Conservation (phyloP, 2,888 invertebrate genomes). For the Caenorhabditis angaria region DNA sequence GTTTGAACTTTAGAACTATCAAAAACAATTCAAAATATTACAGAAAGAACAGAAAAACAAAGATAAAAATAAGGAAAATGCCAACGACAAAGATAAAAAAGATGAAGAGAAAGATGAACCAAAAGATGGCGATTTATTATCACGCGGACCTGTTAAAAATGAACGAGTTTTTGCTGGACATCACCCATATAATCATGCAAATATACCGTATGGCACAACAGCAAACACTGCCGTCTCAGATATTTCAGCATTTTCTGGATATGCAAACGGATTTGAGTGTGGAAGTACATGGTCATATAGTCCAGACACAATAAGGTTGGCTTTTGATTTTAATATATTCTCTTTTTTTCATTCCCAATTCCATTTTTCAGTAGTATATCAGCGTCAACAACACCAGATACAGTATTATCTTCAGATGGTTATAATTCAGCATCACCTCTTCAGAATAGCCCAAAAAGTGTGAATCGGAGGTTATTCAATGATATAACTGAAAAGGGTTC, state of each 20-base stretch:
- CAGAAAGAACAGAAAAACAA: slow-evolving; percentile 24
- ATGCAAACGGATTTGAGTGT: slow-evolving; percentile 63
- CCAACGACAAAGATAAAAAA: slow-evolving; percentile 25
- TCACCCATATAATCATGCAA: slow-evolving; percentile 49
- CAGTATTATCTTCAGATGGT: slow-evolving; percentile 61
- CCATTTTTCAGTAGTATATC: slow-evolving; percentile 35
- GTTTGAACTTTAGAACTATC: slow-evolving; percentile 2
- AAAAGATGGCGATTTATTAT: slow-evolving; percentile 59
- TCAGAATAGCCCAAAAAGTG: slow-evolving; percentile 37
- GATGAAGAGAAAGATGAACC: slow-evolving; percentile 32
- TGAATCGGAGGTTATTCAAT: background rate
- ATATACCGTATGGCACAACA: slow-evolving; percentile 47
- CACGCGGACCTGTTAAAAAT: slow-evolving; percentile 67
- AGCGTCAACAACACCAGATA: slow-evolving; percentile 65
- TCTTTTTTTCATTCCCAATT: too few species aligned
- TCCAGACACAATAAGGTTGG: slow-evolving; percentile 49
- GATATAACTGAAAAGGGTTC: background rate
- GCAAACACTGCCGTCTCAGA: slow-evolving; percentile 52
- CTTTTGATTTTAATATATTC: background rate
- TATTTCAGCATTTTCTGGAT: slow-evolving; percentile 50
- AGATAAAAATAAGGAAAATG: slow-evolving; percentile 33
- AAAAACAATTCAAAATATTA: too few species aligned
- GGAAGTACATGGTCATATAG: slow-evolving; percentile 56
- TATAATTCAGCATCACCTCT: slow-evolving; percentile 52
- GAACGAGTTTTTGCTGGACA: slow-evolving; percentile 30